Evolutionary conservation across 2,113 vertebrate species (phyloP).

Genomic region (Phyllostomus hastatus): DNA sequence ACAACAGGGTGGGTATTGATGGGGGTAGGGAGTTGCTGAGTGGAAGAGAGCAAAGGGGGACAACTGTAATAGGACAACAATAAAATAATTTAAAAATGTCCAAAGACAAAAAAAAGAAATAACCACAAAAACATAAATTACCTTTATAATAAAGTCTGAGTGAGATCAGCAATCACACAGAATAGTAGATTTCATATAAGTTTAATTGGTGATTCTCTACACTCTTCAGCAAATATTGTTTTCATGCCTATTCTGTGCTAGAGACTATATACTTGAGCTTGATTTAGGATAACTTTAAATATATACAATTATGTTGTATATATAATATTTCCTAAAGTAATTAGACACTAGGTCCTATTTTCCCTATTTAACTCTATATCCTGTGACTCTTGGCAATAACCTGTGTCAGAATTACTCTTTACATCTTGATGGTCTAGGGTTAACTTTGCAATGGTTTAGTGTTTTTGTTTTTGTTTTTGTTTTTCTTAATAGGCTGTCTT

Average conservation of each 20-base stretch:
- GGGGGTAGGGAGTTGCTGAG: too few relatives aligned
- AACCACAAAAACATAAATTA: not conserved
- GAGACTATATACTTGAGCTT: not conserved
- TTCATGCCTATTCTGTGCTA: not conserved
- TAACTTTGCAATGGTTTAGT: not conserved
- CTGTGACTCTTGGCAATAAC: not conserved
- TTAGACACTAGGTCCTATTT: not conserved
- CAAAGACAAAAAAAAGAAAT: too few relatives aligned
- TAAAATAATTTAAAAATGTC: too few relatives aligned
- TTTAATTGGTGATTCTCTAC: not conserved
- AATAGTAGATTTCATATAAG: not conserved
- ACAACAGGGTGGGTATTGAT: too few relatives aligned
- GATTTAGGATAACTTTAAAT: not conserved
- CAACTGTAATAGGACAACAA: too few relatives aligned
- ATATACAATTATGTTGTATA: not conserved
- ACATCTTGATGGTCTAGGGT: not conserved
- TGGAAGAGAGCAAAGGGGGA: too few relatives aligned
- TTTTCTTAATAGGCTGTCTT: constrained; percentile 89
- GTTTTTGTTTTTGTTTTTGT: not conserved
- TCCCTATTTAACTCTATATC: not conserved
- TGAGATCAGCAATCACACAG: constrained; percentile 7
- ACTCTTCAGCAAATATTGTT: not conserved
- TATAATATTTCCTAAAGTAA: not conserved
- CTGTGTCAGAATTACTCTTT: constrained; percentile 21
- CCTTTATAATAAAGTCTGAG: not conserved